These are phyloP conservation scores for Drosophila lacicola DNA, from an alignment of 2,888 invertebrate species.

Conservation along the genomic window DNA sequence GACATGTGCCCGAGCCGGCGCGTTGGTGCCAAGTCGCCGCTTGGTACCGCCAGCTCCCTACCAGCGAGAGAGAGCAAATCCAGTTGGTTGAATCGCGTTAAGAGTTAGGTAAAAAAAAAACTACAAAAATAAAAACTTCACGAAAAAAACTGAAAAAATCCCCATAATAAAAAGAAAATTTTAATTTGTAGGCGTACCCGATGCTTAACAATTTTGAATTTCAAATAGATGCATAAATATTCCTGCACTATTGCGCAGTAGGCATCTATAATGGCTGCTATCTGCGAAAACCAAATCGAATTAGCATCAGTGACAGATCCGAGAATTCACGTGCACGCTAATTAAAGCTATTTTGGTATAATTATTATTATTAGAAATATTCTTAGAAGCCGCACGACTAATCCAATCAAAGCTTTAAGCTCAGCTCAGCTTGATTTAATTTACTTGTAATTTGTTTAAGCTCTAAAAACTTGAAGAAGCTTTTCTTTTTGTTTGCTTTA, in stretches of 20 bases:
- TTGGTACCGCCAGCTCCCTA: slow-evolving; percentile 61
- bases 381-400: not conserved
- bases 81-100: slow-evolving; percentile 41
- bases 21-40: slow-evolving; percentile 67
- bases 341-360: slow-evolving; percentile 17
- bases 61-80: slow-evolving; percentile 25
- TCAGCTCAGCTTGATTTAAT: not conserved
- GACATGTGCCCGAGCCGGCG: slow-evolving; percentile 50
- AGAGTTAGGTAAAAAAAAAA: not conserved
- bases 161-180: slow-evolving; percentile 15
- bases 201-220: slow-evolving; percentile 19
- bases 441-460: not conserved
- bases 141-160: slow-evolving; percentile 21
- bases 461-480: not conserved
- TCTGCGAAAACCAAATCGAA: slow-evolving; percentile 9
- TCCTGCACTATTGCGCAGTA: slow-evolving; percentile 42
- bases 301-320: slow-evolving; percentile 20
- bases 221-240: slow-evolving; percentile 12
- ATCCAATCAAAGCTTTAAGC: not conserved
- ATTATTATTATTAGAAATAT: not conserved
- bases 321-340: slow-evolving; percentile 22
- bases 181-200: slow-evolving; percentile 9
- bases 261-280: slow-evolving; percentile 19
- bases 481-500: no score
- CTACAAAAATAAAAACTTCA: slow-evolving; percentile 2